Evolutionary conservation across 2,113 vertebrate species (phyloP), one percentile per base, ranked within the genome.

Genomic region (Brachyhypopomus occidentalis): DNA sequence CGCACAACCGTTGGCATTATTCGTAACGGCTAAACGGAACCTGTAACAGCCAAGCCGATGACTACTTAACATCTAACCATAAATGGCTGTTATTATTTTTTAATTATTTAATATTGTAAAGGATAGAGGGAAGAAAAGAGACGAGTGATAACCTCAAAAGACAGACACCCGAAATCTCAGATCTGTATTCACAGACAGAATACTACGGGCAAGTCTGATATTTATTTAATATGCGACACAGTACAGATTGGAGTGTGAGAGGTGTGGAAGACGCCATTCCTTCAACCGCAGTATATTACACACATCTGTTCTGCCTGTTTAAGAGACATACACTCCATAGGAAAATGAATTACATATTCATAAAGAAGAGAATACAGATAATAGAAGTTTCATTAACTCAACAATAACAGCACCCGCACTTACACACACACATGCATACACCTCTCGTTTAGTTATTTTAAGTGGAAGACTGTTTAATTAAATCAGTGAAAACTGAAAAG

Each of bases 271-370:
- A 8, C 5, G 34, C 45, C 60, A 48, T 34, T 77, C 64, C 78
- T 84, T 59, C 76, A 80, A 82, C 85, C 83, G 88, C 86, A 85
- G 92, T 93, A 93, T 92, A 92, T 93, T 92, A 92, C 91, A 90
- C 90, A 91, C 86, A 91, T 90, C 82, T 88, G 85, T 84, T 84
- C 86, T 85, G 87, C 79, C 74, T 86, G 86, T 86, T 79, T 78
- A 90, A 89, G 90, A 86, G 91, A 92, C 91, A 92, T 14, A 55
- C 22, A 72, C 70, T 16, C 41, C 30, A 1, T 20, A 34, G 27
- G 17, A 17, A 36, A 30, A 17, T 4, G 30, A 30, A n/a, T 36
- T 36, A 64, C 25, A 76, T 60, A 38, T 62, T 41, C 16, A 62
- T 23, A 85, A 71, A 82, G 86, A 77, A 86, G 72, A 86, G 11